Percentiles rank a stretch among this genome's conserved stretches.
Conservation (phyloP, 2,113 vertebrate genomes). For the Brachypodius melanocephalos region DNA sequence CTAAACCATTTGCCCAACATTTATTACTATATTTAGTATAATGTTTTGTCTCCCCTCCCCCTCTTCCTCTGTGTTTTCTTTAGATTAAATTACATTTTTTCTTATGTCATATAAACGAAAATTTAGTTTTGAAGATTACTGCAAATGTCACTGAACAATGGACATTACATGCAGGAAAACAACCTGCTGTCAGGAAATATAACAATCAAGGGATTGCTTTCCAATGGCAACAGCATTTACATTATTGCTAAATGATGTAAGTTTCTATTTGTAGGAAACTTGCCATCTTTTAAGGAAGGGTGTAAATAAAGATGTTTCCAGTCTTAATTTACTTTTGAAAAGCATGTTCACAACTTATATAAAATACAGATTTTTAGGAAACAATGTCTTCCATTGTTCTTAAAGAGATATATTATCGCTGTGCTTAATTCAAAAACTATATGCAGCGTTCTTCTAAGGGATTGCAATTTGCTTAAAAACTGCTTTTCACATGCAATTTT, state of each 20-base stretch:
- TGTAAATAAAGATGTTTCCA: neutral
- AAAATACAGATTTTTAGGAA: neutral
- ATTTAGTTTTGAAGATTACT: constrained; percentile 44
- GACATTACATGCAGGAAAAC: constrained; percentile 46
- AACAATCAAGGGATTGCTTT: constrained; percentile 61
- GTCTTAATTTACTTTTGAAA: neutral
- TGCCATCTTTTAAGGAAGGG: neutral
- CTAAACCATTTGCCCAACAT: neutral
- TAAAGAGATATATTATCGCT: neutral
- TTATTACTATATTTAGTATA: neutral
- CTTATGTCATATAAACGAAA: neutral
- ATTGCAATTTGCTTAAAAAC: neutral
- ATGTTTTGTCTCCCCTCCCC: neutral
- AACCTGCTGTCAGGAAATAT: constrained; percentile 71
- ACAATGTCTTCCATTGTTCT: neutral
- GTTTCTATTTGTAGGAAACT: neutral
- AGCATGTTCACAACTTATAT: neutral
- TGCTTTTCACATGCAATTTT: neutral
- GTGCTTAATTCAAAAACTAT: neutral
- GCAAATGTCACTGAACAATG: constrained; percentile 76
- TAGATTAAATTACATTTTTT: constrained; percentile 4
- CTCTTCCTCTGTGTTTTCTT: neutral
- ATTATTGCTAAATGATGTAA: neutral
- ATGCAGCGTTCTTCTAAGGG: neutral
- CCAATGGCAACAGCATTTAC: neutral